Evolutionary conservation across 2,113 vertebrate species (phyloP).

Genomic region (Actinemys pallida): DNA sequence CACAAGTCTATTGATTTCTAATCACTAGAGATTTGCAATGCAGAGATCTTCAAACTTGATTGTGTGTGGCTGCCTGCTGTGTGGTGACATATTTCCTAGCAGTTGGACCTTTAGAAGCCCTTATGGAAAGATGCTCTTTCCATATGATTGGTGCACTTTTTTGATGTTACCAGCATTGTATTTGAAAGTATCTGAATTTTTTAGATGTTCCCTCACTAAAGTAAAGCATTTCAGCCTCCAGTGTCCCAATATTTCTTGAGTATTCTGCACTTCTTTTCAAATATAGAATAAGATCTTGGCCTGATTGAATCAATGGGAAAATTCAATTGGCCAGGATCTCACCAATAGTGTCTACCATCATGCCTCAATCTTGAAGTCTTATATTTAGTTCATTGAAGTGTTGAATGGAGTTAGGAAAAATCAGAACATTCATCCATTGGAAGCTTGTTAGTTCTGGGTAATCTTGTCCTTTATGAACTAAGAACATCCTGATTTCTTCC

Average conservation of each 20-base stretch:
- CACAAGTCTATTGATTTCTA: background rate
- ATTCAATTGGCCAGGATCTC: background rate
- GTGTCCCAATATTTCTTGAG: constrained; percentile 29
- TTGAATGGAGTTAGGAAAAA: background rate
- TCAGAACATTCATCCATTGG: background rate
- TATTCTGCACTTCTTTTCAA: constrained; percentile 40
- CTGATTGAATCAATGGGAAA: background rate
- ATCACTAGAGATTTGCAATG: constrained; percentile 21
- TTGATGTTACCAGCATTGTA: constrained; percentile 41
- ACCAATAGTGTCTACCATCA: background rate
- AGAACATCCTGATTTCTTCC: background rate
- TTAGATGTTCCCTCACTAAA: constrained; percentile 74
- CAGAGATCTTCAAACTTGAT: constrained; percentile 1
- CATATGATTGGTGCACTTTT: constrained; percentile 31
- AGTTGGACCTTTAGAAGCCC: constrained; percentile 49
- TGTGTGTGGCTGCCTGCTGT: constrained; percentile 34
- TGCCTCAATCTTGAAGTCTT: background rate
- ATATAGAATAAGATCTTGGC: constrained; percentile 17
- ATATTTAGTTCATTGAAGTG: background rate
- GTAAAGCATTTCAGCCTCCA: constrained; percentile 1
- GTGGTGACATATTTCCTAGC: constrained; percentile 36
- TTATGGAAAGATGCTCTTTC: constrained; percentile 53
- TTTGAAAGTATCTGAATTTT: constrained; percentile 59
- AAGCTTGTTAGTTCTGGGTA: background rate
- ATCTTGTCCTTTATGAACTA: background rate